phyloP scores from a whole-genome alignment of 2,797 vertebrate genomes.

The Phoxinus dragarum region DNA sequence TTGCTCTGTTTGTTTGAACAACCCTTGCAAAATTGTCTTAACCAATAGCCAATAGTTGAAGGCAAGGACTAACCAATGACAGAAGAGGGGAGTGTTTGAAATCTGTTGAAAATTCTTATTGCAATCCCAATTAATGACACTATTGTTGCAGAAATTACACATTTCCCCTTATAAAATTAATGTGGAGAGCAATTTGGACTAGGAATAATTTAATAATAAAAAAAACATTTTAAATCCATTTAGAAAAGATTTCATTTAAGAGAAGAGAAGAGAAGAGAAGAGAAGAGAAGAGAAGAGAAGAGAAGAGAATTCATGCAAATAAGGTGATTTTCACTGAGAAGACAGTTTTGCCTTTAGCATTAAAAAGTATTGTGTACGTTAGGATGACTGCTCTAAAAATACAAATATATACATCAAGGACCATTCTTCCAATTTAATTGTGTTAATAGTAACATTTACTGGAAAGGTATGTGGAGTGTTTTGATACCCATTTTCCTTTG shows the following conservation, averaged over 20 bases:
- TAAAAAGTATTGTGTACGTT: conserved; percentile 40
- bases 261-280: not conserved
- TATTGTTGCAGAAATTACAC: not conserved
- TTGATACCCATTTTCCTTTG: not conserved
- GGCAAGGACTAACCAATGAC: not conserved
- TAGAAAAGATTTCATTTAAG: conserved; percentile 28
- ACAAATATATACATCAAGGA: conserved; percentile 29
- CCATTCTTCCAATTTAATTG: not conserved
- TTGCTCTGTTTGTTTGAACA: not conserved
- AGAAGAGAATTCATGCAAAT: conserved; percentile 76
- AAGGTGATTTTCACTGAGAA: conserved; percentile 53
- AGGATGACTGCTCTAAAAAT: conserved; percentile 11
- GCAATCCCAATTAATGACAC: not conserved
- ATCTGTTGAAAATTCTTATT: not conserved
- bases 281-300: conserved; percentile 31
- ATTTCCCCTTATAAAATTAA: too few species aligned
- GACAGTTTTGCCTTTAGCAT: conserved; percentile 56
- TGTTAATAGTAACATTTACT: not conserved
- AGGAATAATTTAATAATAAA: too few species aligned
- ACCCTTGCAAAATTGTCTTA: not conserved
- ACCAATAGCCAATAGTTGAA: not conserved
- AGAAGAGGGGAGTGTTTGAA: not conserved
- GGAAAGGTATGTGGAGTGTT: not conserved
- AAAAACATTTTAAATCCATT: not conserved
- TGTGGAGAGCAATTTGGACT: not conserved